These are phyloP conservation scores for Temnothorax rugatulus DNA, from an alignment of 2,888 invertebrate species.

Conservation along the genomic window DNA sequence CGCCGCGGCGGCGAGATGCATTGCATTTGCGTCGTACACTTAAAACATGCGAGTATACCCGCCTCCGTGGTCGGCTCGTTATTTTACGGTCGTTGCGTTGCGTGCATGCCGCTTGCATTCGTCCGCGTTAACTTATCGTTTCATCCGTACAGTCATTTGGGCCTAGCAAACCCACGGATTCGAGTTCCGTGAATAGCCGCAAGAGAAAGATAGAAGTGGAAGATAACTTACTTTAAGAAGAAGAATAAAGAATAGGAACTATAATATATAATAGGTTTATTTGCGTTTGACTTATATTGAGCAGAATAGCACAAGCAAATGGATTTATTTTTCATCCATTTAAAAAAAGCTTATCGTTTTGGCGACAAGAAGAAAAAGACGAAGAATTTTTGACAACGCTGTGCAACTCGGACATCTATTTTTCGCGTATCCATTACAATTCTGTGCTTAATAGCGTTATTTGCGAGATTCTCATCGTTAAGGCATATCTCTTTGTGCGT, in stretches of 20 bases:
- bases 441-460: not conserved
- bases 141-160: not conserved
- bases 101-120: slow-evolving; percentile 60
- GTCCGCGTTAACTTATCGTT: slow-evolving; percentile 58
- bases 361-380: slow-evolving; percentile 36
- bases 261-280: not conserved
- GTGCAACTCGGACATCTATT: not conserved
- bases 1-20: slow-evolving; percentile 42
- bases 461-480: slow-evolving; percentile 16
- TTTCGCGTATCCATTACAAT: not conserved
- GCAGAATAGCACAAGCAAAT: not conserved
- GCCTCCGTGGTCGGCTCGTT: slow-evolving; percentile 59
- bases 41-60: slow-evolving; percentile 51
- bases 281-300: not conserved
- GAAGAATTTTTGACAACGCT: slow-evolving; percentile 39
- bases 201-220: not conserved
- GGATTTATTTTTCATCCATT: not conserved
- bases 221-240: not conserved
- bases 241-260: not conserved
- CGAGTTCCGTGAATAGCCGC: not conserved
- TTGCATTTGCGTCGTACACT: slow-evolving; percentile 48
- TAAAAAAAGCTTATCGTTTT: slow-evolving; percentile 30
- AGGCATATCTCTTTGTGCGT: slow-evolving; percentile 17
- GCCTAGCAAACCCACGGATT: not conserved
- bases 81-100: slow-evolving; percentile 66